Percentiles rank a stretch among this genome's conserved stretches.
Evolutionary conservation across 2,888 invertebrate genomes (phyloP).

Genomic region (Meiosimyza platycephala): DNA sequence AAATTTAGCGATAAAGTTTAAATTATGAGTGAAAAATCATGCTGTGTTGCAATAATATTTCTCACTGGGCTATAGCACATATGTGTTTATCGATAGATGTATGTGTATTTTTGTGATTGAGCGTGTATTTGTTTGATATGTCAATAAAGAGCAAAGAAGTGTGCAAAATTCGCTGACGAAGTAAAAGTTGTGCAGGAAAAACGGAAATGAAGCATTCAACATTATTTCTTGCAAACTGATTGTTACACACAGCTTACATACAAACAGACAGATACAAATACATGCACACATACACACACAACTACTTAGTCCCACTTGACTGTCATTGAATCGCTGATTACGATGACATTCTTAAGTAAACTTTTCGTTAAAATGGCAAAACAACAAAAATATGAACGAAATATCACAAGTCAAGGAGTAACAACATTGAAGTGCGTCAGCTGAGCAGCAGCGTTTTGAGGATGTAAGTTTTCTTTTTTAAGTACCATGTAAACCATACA

Average conservation of each 20-base stretch:
- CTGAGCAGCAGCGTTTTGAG: too few species aligned
- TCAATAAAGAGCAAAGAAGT: constrained; percentile 8
- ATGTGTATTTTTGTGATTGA: not conserved
- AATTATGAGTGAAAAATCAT: too few species aligned
- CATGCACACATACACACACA: constrained; percentile 8
- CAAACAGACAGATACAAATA: not conserved
- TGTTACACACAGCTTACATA: not conserved
- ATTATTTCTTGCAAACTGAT: constrained; percentile 26
- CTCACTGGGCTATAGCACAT: too few species aligned
- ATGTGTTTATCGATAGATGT: not conserved
- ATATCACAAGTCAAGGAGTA: too few species aligned
- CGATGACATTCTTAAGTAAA: constrained; percentile 18
- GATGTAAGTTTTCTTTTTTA: too few species aligned
- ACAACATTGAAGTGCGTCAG: too few species aligned
- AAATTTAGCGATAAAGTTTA: too few species aligned
- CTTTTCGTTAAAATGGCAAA: not conserved
- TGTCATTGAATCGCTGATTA: constrained; percentile 21
- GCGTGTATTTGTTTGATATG: constrained; percentile 12
- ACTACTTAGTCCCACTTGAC: constrained; percentile 4
- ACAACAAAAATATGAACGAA: too few species aligned
- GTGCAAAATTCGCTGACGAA: not conserved
- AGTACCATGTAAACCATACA: too few species aligned
- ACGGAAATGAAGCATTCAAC: constrained; percentile 17
- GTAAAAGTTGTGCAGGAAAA: not conserved
- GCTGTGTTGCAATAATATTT: too few species aligned